These are phyloP conservation scores for Benitochromis conjunctus DNA, from an alignment of 2,113 vertebrate species.

Conservation along the genomic window DNA sequence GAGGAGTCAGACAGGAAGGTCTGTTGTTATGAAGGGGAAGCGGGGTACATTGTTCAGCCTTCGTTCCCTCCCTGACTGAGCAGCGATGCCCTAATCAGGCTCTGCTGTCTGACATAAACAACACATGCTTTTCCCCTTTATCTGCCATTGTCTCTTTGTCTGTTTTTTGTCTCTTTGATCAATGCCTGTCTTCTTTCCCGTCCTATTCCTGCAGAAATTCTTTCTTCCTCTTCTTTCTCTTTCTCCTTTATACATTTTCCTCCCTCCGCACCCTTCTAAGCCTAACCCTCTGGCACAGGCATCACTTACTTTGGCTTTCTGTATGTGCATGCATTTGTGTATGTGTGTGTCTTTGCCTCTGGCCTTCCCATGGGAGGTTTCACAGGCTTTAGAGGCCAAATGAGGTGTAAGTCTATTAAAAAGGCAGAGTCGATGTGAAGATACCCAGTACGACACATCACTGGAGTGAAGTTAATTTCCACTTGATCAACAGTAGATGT, in stretches of 20 bases:
- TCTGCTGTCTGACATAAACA: conserved; percentile 22
- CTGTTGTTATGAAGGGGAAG: conserved; percentile 74
- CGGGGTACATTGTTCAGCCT: conserved; percentile 66
- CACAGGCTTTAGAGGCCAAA: conserved; percentile 83
- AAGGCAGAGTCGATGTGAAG: conserved; percentile 66
- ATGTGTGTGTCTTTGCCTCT: conserved; percentile 43
- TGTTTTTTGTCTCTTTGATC: conserved; percentile 1
- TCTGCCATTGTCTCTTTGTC: conserved; percentile 50
- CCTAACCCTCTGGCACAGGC: neutral
- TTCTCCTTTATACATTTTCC: neutral
- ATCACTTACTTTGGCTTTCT: conserved; percentile 38
- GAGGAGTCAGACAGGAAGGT: conserved; percentile 75
- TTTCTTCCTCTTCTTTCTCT: neutral
- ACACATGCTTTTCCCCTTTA: conserved; percentile 38
- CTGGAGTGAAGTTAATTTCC: conserved; percentile 75
- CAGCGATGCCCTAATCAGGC: conserved; percentile 55
- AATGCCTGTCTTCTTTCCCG: neutral
- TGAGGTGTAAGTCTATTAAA: conserved; percentile 86
- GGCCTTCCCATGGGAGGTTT: conserved; percentile 76
- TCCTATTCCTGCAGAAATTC: neutral
- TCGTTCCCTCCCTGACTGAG: conserved; percentile 25
- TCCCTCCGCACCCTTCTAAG: neutral
- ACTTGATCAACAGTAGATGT: conserved; percentile 67
- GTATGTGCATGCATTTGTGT: conserved; percentile 41
- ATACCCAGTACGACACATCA: conserved; percentile 72